These are phyloP conservation scores for Conger conger DNA, from an alignment of 2,113 vertebrate genomes.

Conservation along the genomic window DNA sequence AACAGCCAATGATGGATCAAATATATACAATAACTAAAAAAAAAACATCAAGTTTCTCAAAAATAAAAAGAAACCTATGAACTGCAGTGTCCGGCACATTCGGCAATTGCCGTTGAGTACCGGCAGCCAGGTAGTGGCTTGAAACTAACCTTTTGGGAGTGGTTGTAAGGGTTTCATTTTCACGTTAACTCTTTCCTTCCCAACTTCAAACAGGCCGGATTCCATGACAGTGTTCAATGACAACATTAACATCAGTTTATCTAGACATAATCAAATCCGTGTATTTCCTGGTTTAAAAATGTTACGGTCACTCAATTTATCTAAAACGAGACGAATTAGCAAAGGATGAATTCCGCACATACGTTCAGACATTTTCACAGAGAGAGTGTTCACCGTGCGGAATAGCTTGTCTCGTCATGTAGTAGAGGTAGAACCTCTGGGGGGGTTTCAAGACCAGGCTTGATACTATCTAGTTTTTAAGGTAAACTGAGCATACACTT, in stretches of 20 bases:
- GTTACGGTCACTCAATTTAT: too few relatives aligned
- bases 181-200: slow-evolving; percentile 21
- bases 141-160: slow-evolving; percentile 22
- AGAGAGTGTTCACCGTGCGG: too few relatives aligned
- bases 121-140: not conserved
- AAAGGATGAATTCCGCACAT: too few relatives aligned
- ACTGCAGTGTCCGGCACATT: not conserved
- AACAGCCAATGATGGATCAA: not conserved
- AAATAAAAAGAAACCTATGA: not conserved
- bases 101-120: not conserved
- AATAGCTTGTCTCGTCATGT: too few relatives aligned
- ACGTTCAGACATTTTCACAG: too few relatives aligned
- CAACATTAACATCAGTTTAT: not conserved
- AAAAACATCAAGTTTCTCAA: not conserved
- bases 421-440: too few relatives aligned
- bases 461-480: too few relatives aligned
- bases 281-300: not conserved
- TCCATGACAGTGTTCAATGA: not conserved
- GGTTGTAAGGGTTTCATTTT: not conserved
- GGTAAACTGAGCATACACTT: too few relatives aligned
- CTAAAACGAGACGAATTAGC: too few relatives aligned
- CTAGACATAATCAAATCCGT: not conserved
- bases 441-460: too few relatives aligned
- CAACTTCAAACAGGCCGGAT: not conserved
- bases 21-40: not conserved